Base-by-base conservation (phyloP, 2,888 invertebrate species). In the Agrotis ipsilon region DNA sequence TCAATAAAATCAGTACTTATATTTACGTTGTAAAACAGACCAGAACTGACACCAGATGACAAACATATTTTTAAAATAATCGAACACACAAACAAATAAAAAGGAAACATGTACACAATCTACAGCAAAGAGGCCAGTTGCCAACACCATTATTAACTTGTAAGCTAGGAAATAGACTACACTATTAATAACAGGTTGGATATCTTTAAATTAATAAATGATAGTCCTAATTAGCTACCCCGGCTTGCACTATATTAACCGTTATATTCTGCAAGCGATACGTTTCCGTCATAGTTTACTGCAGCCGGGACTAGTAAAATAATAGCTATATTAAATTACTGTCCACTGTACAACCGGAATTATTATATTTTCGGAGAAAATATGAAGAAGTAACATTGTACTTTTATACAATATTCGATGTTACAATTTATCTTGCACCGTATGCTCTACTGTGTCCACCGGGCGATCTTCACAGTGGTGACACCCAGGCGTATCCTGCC, bases 241-340 rank as follows among this genome's bases (percentile, higher is more conserved):
- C 3, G 6, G 27, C 21, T 52, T 74, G 32, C 27, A 24, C 27
- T 51, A n/a, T 45, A 21, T 45, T 51, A 45, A 19, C 24, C 18
- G 51, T 66, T 24, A 51, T 65, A 52, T 19, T 46, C 65, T 24
- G 4, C 24, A 18, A 64, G 14, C 11, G 11, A 16, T 51, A 64
- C 14, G 7, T 71, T 24, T 1, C 46, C 7, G 66, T 75, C 46
- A 13, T 13, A 0, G 39, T 24, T 46, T 27, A 18, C n/a, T 46
- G 19, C 51, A 32, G 19, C 18, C n/a, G n/a, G 24, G 5, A 11
- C 24, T 19, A 7, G 7, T 24, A 24, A 27, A 63, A 46, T 70
- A 74, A 32, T 46, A n/a, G 18, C 13, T 7, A 13, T 11, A 65
- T 65, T 65, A 75, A 64, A 46, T 65, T 19, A 39, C 14, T 65